These are phyloP conservation scores for Ciconia stormi DNA, from an alignment of 2,113 vertebrate genomes.

Conservation along the genomic window DNA sequence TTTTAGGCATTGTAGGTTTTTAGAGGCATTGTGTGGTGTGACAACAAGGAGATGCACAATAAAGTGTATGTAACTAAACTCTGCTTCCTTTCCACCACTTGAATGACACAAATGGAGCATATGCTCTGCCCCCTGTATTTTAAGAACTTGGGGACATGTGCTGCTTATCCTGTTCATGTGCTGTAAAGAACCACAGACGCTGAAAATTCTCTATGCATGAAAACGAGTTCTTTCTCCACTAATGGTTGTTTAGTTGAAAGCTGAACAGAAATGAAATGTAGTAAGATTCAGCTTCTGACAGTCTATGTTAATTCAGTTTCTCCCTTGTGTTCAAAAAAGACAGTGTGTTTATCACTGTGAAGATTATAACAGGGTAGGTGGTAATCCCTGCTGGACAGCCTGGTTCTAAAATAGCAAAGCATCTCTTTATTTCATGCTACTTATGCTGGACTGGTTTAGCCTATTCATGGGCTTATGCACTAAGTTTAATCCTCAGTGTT, in stretches of 20 bases:
- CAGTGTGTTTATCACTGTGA: not conserved
- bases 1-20: not conserved
- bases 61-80: not conserved
- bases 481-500: conserved; percentile 45
- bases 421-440: conserved; percentile 26
- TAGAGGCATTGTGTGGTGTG: not conserved
- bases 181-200: not conserved
- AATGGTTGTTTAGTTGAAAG: not conserved
- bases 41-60: not conserved
- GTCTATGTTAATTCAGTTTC: not conserved
- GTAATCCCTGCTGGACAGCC: conserved; percentile 36
- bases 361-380: conserved; percentile 5
- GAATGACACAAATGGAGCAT: not conserved
- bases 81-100: not conserved
- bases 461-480: conserved; percentile 7
- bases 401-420: conserved; percentile 31
- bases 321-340: not conserved
- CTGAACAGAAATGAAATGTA: not conserved
- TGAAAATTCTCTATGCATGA: not conserved
- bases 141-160: not conserved
- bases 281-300: not conserved
- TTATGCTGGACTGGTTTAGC: conserved; percentile 23
- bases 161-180: not conserved
- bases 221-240: not conserved
- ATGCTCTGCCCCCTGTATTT: not conserved